Evolutionary conservation across 2,888 invertebrate species (phyloP).

Genomic region (Allophyes oxyacanthae): DNA sequence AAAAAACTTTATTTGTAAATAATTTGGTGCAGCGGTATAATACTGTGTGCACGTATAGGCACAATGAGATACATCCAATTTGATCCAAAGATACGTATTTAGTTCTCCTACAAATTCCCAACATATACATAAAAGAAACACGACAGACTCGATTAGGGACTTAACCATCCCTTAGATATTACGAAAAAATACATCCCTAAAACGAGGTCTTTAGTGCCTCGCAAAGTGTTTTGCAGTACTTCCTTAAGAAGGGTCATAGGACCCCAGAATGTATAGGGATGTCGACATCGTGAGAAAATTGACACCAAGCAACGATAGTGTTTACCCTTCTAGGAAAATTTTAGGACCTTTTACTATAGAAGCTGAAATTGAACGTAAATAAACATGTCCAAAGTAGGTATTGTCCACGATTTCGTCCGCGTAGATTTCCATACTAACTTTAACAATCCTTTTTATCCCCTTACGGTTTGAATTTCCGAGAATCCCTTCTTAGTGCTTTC

Average conservation of each 20-base stretch:
- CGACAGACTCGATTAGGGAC: constrained; percentile 16
- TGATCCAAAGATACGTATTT: constrained; percentile 6
- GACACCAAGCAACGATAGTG: constrained; percentile 20
- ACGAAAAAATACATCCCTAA: constrained; percentile 24
- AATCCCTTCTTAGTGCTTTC: no score
- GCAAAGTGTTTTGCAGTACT: constrained; percentile 29
- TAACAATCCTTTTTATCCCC: no score
- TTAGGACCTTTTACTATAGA: constrained; percentile 12
- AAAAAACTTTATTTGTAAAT: no score
- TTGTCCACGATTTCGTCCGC: no score
- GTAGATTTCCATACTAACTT: no score
- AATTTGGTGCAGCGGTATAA: no score
- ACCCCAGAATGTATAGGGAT: constrained; percentile 11
- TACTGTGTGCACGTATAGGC: no score
- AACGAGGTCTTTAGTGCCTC: constrained; percentile 6
- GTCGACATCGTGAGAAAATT: constrained; percentile 29
- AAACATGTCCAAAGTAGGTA: no score
- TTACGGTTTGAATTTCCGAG: no score
- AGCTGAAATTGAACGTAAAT: background rate
- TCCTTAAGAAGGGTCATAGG: constrained; percentile 13
- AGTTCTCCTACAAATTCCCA: constrained; percentile 1
- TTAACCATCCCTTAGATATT: constrained; percentile 11
- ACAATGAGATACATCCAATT: no score
- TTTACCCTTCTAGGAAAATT: constrained; percentile 10
- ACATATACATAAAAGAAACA: constrained; percentile 17